A percentile compares a stretch with the other conserved stretches of the same genome.
Evolutionary conservation across 2,797 vertebrate genomes (phyloP).

Genomic region (Xyrichtys novacula): DNA sequence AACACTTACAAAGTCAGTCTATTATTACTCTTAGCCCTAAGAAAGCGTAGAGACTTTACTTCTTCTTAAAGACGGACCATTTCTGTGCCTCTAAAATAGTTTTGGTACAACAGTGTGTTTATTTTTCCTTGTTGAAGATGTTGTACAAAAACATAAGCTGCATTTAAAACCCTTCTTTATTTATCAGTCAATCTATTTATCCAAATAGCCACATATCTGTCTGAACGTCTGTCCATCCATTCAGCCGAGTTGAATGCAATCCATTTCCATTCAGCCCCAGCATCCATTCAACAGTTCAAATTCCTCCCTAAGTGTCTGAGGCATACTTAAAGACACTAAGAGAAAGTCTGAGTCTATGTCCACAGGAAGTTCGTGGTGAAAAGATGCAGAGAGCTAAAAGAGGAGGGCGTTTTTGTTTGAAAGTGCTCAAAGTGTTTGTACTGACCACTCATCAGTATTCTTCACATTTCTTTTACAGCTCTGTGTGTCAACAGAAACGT

Average conservation of each 20-base stretch:
- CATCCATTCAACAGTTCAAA: slow-evolving; percentile 8
- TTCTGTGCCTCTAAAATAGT: too few relatives aligned
- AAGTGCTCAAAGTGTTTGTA: slow-evolving; percentile 23
- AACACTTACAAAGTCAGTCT: too few relatives aligned
- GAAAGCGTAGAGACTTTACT: too few relatives aligned
- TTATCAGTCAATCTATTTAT: slow-evolving; percentile 18
- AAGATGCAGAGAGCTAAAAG: too few relatives aligned
- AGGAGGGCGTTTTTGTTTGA: slow-evolving; percentile 6
- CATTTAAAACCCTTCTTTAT: slow-evolving; percentile 14
- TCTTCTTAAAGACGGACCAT: too few relatives aligned
- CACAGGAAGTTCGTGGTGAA: too few relatives aligned
- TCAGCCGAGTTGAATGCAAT: slow-evolving; percentile 17
- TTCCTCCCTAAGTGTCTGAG: background rate
- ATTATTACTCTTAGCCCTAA: too few relatives aligned
- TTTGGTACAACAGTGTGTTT: too few relatives aligned
- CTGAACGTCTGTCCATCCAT: slow-evolving; percentile 10
- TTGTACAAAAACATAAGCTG: too few relatives aligned
- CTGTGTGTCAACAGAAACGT: slow-evolving; percentile 10
- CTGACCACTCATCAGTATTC: slow-evolving; percentile 56
- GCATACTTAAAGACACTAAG: too few relatives aligned
- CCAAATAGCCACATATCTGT: slow-evolving; percentile 1
- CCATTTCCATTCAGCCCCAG: slow-evolving; percentile 11
- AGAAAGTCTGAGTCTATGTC: too few relatives aligned
- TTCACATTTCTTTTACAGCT: slow-evolving; percentile 9
- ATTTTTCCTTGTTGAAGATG: too few relatives aligned